Evolutionary conservation across 2,888 invertebrate species (phyloP), one percentile per base, ranked within the genome.

Genomic region (Tachystola acroxantha): DNA sequence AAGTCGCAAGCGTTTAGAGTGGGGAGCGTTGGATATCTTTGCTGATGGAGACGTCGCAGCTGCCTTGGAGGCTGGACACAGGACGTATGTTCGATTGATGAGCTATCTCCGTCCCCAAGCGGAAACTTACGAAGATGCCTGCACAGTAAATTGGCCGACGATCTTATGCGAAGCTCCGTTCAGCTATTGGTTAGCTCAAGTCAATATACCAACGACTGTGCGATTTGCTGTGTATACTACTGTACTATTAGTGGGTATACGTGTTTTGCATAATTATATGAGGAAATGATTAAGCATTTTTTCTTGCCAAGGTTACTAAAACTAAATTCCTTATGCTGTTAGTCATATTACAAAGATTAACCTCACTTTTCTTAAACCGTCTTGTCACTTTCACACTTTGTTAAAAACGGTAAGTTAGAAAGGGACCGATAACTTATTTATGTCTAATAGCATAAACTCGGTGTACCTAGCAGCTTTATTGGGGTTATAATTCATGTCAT

Each of bases 11-110:
- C 51, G 50, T 27, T 45, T 87, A 16, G 82, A 81, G 43, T 87
- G 86, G 86, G 73, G 75, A n/a, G 69, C 85, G 3, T 40, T 87
- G 19, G 87, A 87, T 37, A 43, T 86, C 1, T 87, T 77, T 34
- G 77, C 67, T 10, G 85, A 86, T 0, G 86, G 87, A 0, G 87
- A 87, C 34, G 56, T 85, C 1, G 75, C 74, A 0, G 67, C 74
- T 0, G 76, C 85, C 0, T 45, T 87, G 19, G 78, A 85, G 48
- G 86, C 86, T 9, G 87, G 86, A 0, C 78, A 87, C 32, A 54
- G 53, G 2, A 73, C 84, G 1, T 87, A 80, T 33, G 43, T 85
- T 1, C 72, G 75, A 39, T 42, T 87, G 34, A 36, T 84, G 27
- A 69, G 63, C 12, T 66, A 51, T 29, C 50, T 87, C 13, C 66